Percentiles rank a stretch among this genome's conserved stretches.
Evolutionary conservation across 1,140 invertebrate genomes (phyloP).

Genomic region (Drosophila serrata): DNA sequence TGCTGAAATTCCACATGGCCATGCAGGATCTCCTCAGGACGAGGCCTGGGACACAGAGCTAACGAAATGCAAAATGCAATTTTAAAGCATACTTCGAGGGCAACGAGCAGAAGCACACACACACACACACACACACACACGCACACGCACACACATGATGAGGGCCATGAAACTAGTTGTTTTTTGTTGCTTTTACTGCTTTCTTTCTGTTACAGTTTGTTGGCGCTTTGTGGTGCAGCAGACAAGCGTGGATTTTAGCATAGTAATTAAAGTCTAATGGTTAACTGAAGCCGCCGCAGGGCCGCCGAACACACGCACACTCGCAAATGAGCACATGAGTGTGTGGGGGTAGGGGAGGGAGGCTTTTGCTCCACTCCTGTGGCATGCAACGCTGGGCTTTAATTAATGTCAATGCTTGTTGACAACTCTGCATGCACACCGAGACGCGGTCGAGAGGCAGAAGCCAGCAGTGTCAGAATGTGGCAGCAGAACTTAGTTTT

Average conservation of each 20-base stretch:
- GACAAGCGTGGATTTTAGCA: constrained; percentile 77
- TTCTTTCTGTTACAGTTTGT: constrained; percentile 32
- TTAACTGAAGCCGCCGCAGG: constrained; percentile 74
- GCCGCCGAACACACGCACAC: constrained; percentile 30
- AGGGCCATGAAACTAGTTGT: constrained; percentile 22
- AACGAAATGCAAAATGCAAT: constrained; percentile 50
- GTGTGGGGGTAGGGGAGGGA: background rate
- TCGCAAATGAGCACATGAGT: constrained; percentile 25
- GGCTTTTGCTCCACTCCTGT: constrained; percentile 10
- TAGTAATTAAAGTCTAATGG: constrained; percentile 80
- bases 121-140: constrained; percentile 19
- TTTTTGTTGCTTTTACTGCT: constrained; percentile 1
- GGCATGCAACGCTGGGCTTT: constrained; percentile 75
- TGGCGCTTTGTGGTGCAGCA: constrained; percentile 58
- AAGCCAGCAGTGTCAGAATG: background rate
- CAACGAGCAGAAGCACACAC: constrained; percentile 56
- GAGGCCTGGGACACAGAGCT: background rate
- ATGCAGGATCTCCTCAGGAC: constrained; percentile 16
- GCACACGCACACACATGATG: constrained; percentile 17
- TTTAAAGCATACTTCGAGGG: constrained; percentile 70
- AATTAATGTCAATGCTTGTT: constrained; percentile 82
- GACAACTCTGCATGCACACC: constrained; percentile 57
- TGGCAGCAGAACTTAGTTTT: constrained; percentile 17
- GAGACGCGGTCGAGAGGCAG: constrained; percentile 6
- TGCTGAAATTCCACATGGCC: constrained; percentile 23